A percentile compares a stretch with the other conserved stretches of the same genome.
phyloP scores from a whole-genome alignment of 2,113 vertebrate genomes.

The Oncorhynchus tshawytscha region DNA sequence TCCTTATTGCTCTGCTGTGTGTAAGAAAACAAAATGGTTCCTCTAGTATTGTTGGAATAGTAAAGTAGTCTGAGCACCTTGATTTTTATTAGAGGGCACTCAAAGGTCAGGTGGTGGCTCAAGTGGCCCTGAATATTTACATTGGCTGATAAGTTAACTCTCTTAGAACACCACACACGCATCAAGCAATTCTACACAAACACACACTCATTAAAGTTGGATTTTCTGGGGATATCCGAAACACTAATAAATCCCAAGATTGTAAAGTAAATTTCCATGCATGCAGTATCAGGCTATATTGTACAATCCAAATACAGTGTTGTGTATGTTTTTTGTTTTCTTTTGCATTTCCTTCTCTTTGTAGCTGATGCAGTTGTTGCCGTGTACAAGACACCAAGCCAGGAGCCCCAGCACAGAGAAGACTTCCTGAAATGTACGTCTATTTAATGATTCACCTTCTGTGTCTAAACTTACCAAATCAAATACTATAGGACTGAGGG shows the following conservation, averaged over 20 bases:
- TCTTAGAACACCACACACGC: slow-evolving; percentile 3
- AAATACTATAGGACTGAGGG: slow-evolving; percentile 29
- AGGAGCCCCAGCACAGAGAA: slow-evolving; percentile 66
- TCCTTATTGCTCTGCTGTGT: not conserved
- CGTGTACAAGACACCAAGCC: slow-evolving; percentile 65
- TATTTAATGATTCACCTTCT: not conserved
- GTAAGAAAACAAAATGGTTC: not conserved
- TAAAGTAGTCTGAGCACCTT: not conserved
- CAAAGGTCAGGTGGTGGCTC: slow-evolving; percentile 8
- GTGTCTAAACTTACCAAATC: slow-evolving; percentile 1
- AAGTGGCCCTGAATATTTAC: slow-evolving; percentile 46
- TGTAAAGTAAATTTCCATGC: not conserved
- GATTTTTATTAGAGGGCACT: slow-evolving; percentile 20
- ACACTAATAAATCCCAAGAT: not conserved
- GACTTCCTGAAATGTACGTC: slow-evolving; percentile 78
- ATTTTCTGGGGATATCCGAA: not conserved
- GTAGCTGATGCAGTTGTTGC: slow-evolving; percentile 57
- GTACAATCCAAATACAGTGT: not conserved
- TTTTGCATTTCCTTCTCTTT: slow-evolving; percentile 5
- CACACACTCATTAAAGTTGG: not conserved
- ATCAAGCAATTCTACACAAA: not conserved
- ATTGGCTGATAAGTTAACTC: slow-evolving; percentile 17
- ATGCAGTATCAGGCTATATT: not conserved
- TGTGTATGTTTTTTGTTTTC: not conserved
- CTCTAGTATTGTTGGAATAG: slow-evolving; percentile 27